Base-by-base conservation (phyloP, 2,797 vertebrate species). In the Vultur gryphus region DNA sequence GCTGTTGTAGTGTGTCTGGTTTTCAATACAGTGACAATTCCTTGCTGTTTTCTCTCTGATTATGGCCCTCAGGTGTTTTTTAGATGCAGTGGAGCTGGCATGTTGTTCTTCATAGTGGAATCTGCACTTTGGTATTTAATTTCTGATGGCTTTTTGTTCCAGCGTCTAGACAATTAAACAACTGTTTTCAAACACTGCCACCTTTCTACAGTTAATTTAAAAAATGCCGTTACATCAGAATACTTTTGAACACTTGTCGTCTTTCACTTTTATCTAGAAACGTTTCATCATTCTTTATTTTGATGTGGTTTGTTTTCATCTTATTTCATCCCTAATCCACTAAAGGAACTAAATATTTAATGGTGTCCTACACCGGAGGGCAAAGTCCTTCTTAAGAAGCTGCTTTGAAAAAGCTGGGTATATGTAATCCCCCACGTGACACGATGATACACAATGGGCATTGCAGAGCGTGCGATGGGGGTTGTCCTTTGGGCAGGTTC, bases 391-490 rank as follows among this genome's bases (percentile, higher is more conserved):
- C n/a, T 84, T 46, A 16, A 70, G 58, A 76, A 79, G 43, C 14
- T 75, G 28, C 39, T 81, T 76, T 93, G 67, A 29, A 51, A 49
- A 21, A 59, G n/a, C 25, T 39, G 19, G 10, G 10, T 61, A 1
- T 31, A 8, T 7, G 17, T 61, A 54, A 25, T 54, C 29, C 4
- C 12, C 33, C 3, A 0, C 51, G 46, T 73, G 71, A 35, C 5
- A 4, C 6, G 4, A 31, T 33, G 44, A 4, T 15, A 46, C 12
- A 3, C 0, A 0, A 31, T 7, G 44, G 44, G 25, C 29, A 15
- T 3, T 1, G 21, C 65, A 80, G 44, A 51, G 49, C 41, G 2
- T 17, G 29, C 1, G 1, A 7, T 0, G 0, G 18, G 21, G 28
- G 1, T 9, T 84, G 57, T 66, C n/a, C 62, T 93, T 43, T 4